Evolutionary conservation across 2,888 invertebrate species (phyloP).

Genomic region (Taphrorychus bicolor): DNA sequence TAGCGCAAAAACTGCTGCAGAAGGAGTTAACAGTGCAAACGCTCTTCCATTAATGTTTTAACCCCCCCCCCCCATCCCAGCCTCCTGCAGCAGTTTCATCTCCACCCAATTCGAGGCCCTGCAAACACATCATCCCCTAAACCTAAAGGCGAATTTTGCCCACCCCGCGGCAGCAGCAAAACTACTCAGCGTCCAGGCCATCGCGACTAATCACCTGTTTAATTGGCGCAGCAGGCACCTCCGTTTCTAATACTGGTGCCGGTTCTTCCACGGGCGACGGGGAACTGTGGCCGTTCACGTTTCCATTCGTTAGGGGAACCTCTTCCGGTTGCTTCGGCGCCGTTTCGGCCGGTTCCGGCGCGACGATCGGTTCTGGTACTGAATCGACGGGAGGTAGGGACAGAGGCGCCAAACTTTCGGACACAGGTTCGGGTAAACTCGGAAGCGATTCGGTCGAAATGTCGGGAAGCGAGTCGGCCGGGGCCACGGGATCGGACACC

Average conservation of each 20-base stretch:
- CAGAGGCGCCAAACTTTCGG: conserved; percentile 57
- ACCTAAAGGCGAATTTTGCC: conserved; percentile 18
- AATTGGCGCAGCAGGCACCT: conserved; percentile 63
- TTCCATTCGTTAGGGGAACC: conserved; percentile 56
- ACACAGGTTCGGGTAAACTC: conserved; percentile 56
- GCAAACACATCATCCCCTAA: conserved; percentile 1
- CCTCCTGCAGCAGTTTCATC: not conserved
- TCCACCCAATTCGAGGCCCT: not conserved
- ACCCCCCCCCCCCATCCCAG: not conserved
- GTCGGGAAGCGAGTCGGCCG: conserved; percentile 58
- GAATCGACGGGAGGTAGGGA: conserved; percentile 59
- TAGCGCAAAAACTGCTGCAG: not conserved
- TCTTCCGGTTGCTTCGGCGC: conserved; percentile 7
- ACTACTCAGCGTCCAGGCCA: conserved; percentile 26
- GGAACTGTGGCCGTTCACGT: conserved; percentile 57
- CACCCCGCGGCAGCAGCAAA: conserved; percentile 22
- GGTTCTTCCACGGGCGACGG: conserved; percentile 52
- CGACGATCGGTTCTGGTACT: conserved; percentile 57
- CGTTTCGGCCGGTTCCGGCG: conserved; percentile 13
- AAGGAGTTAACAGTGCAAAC: not conserved
- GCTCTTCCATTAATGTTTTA: not conserved
- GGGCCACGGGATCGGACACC: conserved; percentile 49
- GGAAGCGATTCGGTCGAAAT: conserved; percentile 58
- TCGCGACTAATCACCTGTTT: conserved; percentile 60
- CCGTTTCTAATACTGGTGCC: conserved; percentile 22